Base-by-base conservation (phyloP, 1,140 invertebrate genomes). In the Lepidurus apus region DNA sequence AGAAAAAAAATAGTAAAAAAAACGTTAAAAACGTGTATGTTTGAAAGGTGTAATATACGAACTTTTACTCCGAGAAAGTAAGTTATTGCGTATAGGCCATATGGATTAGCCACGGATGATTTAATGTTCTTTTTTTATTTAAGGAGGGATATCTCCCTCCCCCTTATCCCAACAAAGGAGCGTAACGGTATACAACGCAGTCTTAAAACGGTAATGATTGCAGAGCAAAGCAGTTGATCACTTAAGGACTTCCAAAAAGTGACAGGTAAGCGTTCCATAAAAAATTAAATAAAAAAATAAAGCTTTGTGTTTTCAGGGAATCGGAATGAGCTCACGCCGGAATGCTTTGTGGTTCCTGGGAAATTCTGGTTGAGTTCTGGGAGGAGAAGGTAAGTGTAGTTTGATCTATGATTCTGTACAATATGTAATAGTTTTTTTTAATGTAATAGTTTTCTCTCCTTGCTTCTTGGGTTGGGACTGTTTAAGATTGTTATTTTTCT, bases 161-260 rank as follows among this genome's bases (percentile, higher is more conserved):
- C 47, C 47, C 11, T 65, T 65, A 65, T 21, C 53, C 13, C 53
- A 7, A 4, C 8, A 21, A 65, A 65, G 21, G 53, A 65, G 53
- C 21, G 53, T 65, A 21, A 65, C 34, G 34, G 34, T 34, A 34
- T 3, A 34, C 34, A 34, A 4, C 4, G 21, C 53, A 65, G 53
- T 65, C 17, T 21, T 65, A 65, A 65, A 65, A 65, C 17, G 17
- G 17, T 7, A 65, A 65, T 13, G 13, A 65, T 13, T 65, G 53
- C 53, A 17, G 53, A n/a, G 53, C 21, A 65, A 65, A 65, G 53
- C 53, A 65, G 53, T 65, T 65, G 53, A 65, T 65, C 53, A 65
- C 53, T 21, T 4, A 65, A 17, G 21, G 13, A 21, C 7, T 1
- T 21, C 13, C 6, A 21, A 65, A 65, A 65, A 65, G 53, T 65